Conservation (phyloP, 2,113 vertebrate species). For the Salvelinus sp. region DNA sequence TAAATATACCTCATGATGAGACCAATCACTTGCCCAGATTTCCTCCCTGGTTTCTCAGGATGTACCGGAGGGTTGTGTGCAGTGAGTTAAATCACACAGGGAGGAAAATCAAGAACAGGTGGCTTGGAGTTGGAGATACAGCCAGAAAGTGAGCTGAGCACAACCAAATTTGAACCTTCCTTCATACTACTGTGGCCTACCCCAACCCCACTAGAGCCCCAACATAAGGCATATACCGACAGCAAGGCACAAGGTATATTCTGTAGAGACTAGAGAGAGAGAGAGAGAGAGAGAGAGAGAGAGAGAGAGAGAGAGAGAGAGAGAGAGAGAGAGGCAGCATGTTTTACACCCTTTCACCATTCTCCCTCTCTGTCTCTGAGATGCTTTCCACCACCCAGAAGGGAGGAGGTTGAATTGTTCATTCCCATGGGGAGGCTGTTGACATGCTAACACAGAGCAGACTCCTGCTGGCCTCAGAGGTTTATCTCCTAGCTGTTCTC, state of each 20-base stretch:
- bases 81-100: neutral
- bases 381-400: slow-evolving; percentile 26
- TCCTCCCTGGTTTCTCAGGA: slow-evolving; percentile 19
- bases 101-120: neutral
- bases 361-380: slow-evolving; percentile 31
- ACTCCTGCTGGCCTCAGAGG: slow-evolving; percentile 21
- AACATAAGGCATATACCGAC: neutral
- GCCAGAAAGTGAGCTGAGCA: no score
- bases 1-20: slow-evolving; percentile 32
- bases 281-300: neutral
- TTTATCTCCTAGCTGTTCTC: slow-evolving; percentile 42
- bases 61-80: neutral
- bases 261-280: neutral
- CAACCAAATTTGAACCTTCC: neutral
- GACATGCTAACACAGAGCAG: slow-evolving; percentile 58
- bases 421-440: slow-evolving; percentile 54
- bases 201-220: neutral
- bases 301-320: neutral
- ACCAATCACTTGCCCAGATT: slow-evolving; percentile 32
- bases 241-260: neutral
- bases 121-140: no score
- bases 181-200: neutral
- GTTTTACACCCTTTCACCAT: slow-evolving; percentile 63
- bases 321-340: slow-evolving; percentile 34
- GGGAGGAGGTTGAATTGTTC: slow-evolving; percentile 40